Conservation (phyloP, 2,888 invertebrate species). For the Sarcophaga carnaria region DNA sequence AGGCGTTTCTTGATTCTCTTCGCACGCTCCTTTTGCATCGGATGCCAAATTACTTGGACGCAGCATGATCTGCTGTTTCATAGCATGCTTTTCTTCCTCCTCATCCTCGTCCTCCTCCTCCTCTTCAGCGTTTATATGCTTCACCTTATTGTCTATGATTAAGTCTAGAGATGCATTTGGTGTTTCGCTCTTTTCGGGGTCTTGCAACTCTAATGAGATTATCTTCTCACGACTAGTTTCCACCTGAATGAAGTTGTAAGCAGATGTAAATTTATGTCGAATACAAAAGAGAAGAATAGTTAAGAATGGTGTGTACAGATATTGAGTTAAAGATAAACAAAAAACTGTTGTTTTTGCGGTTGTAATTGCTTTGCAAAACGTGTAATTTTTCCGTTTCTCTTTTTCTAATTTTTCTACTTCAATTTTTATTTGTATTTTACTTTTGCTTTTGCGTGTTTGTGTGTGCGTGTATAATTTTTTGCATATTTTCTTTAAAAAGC, state of each 20-base stretch:
- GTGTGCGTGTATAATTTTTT: conserved; percentile 9
- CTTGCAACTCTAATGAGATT: conserved; percentile 92
- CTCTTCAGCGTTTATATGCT: not conserved
- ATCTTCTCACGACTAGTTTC: conserved; percentile 96
- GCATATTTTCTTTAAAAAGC: not conserved
- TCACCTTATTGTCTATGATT: conserved; percentile 40
- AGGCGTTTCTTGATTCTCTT: conserved; percentile 49
- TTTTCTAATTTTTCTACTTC: not conserved
- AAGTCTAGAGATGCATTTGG: conserved; percentile 67
- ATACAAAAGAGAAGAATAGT: conserved; percentile 48
- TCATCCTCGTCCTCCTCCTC: not conserved
- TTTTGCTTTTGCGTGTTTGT: conserved; percentile 29
- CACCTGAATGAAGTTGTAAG: conserved; percentile 83
- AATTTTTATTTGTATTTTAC: not conserved
- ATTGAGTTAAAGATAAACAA: no score
- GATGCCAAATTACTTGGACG: conserved; percentile 9
- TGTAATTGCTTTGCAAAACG: conserved; percentile 32
- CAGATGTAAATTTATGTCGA: conserved; percentile 74
- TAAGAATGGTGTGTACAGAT: conserved; percentile 29
- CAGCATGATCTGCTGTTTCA: conserved; percentile 42
- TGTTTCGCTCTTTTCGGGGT: conserved; percentile 80
- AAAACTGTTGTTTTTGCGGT: conserved; percentile 28
- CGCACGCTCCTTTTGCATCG: conserved; percentile 18
- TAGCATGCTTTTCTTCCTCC: not conserved
- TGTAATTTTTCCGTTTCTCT: conserved; percentile 29